A percentile compares a stretch with the other conserved stretches of the same genome.
These are phyloP conservation scores for Nylanderia fulva DNA, from an alignment of 1,140 invertebrate genomes.

Conservation along the genomic window DNA sequence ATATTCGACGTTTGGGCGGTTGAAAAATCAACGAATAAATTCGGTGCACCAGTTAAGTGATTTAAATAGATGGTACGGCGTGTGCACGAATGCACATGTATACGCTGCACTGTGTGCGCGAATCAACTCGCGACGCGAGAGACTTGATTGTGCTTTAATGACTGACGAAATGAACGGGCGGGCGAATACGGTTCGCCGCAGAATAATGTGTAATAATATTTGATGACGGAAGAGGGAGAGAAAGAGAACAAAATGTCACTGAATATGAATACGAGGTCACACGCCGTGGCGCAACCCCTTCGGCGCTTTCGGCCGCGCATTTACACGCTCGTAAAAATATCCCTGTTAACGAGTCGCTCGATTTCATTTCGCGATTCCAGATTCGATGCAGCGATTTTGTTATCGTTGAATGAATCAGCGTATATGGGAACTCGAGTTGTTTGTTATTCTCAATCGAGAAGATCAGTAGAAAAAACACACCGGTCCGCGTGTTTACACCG, in stretches of 20 bases:
- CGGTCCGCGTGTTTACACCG: neutral
- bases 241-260: slow-evolving; percentile 50
- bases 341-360: neutral
- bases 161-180: slow-evolving; percentile 35
- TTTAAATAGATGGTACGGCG: slow-evolving; percentile 35
- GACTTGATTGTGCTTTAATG: slow-evolving; percentile 59
- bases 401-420: neutral
- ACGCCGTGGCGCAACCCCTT: slow-evolving; percentile 2
- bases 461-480: neutral
- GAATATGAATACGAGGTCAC: slow-evolving; percentile 35
- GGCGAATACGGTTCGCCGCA: slow-evolving; percentile 45
- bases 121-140: slow-evolving; percentile 1
- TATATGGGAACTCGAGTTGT: neutral
- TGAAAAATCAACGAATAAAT: slow-evolving; percentile 48
- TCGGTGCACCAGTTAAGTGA: slow-evolving; percentile 38
- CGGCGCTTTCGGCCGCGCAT: neutral
- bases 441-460: neutral
- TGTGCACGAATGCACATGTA: neutral
- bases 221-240: slow-evolving; percentile 37
- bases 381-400: neutral
- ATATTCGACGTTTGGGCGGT: slow-evolving; percentile 15
- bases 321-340: slow-evolving; percentile 41
- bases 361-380: neutral
- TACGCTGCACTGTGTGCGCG: neutral
- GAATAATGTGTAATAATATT: slow-evolving; percentile 60